These are phyloP conservation scores for Galago senegalensis DNA, from an alignment of 2,797 vertebrate species.

Conservation along the genomic window DNA sequence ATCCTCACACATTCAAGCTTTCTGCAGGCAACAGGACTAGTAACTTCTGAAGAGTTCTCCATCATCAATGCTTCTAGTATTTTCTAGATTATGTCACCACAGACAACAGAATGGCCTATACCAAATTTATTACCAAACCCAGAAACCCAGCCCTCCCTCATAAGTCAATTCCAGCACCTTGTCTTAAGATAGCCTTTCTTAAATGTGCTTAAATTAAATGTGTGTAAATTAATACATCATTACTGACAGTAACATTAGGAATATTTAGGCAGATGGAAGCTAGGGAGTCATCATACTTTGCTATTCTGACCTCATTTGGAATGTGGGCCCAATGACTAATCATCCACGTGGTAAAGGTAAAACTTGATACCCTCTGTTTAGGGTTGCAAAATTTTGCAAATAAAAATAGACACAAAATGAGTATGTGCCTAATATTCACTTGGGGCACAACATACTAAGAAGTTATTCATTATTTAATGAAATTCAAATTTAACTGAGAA, in stretches of 20 bases:
- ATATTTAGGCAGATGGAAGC: neutral
- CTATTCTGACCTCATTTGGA: neutral
- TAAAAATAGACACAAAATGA: neutral
- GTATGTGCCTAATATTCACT: neutral
- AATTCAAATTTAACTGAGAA: neutral
- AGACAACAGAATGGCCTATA: neutral
- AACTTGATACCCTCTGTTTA: neutral
- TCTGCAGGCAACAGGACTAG: conserved; percentile 18
- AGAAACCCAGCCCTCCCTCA: neutral
- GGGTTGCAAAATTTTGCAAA: conserved; percentile 17
- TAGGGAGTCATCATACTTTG: neutral
- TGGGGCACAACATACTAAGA: neutral
- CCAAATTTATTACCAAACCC: neutral
- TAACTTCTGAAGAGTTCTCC: neutral
- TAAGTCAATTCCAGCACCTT: neutral
- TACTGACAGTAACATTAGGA: neutral
- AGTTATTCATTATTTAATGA: conserved; percentile 17
- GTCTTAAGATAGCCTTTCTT: conserved; percentile 28
- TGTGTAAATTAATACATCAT: conserved; percentile 7
- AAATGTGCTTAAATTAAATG: conserved; percentile 36
- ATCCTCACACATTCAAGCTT: neutral
- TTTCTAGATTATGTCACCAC: neutral
- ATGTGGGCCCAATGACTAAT: neutral
- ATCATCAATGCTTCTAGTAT: neutral
- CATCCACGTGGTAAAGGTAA: neutral